Evolutionary conservation across 2,113 vertebrate genomes (phyloP), one percentile per base, ranked within the genome.

Genomic region (Pyrgilauda ruficollis): DNA sequence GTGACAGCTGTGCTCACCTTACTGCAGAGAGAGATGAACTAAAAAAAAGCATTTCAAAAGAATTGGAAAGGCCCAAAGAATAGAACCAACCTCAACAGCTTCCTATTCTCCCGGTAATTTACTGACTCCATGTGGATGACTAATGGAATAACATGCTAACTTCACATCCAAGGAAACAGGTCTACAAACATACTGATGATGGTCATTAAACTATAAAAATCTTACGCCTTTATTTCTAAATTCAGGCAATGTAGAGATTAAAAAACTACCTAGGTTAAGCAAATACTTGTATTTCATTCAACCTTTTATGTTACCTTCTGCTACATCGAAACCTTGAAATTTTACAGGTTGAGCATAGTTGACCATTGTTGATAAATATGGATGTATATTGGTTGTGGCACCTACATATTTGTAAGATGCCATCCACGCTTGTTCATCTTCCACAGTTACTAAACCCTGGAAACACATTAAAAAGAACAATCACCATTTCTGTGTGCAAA

Each of bases 281-380:
- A 94, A 84, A 94, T 41, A 97, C 85, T 93, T 90, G 81, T 62
- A 92, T 35, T 94, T 92, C 77, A 94, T 97, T 97, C 94, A 96
- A 97, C 92, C 96, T 96, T 96, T 91, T 64, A 64, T 81, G 91
- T 98, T 98, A 99, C 99, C 99, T 98, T 99, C 99, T 94, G 99
- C 99, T 85, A 98, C 94, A 89, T 99, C 98, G 96, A 99, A 99
- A 97, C 99, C 98, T 98, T 99, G 99, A 97, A 99, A 99, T 97
- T 99, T 99, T 94, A 99, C 99, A 2, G 99, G 99, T 84, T 99
- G 99, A 75, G 99, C 99, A 81, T 99, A 99, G 98, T 99, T 99
- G 98, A 99, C 99, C 99, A 99, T 99, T 47, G 99, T 98, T 62
- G 99, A 99, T 90, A 99, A 98, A 96, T 98, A 99, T 0, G 99